Evolutionary conservation across 2,888 invertebrate species (phyloP).

Genomic region (Drosophila testacea): DNA sequence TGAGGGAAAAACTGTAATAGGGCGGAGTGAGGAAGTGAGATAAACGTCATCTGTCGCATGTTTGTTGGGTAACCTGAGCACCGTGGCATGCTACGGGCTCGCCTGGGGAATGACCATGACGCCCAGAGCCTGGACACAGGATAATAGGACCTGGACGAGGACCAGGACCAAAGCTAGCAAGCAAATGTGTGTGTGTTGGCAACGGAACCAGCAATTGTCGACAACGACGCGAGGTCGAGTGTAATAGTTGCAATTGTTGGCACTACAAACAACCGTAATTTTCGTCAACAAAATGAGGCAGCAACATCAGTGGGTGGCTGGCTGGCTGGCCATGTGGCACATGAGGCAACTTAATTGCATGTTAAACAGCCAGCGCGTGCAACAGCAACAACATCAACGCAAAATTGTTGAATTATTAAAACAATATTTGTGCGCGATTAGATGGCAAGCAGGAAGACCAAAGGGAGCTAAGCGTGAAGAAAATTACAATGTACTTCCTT

Average conservation of each 20-base stretch:
- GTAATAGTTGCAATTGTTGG: conserved; percentile 70
- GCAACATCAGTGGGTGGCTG: not conserved
- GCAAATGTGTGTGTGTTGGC: conserved; percentile 18
- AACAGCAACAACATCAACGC: conserved; percentile 9
- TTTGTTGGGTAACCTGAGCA: conserved; percentile 46
- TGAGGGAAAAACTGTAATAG: not conserved
- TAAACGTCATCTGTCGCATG: conserved; percentile 60
- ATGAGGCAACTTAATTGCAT: conserved; percentile 69
- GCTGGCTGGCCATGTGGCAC: conserved; percentile 6
- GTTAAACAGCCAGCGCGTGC: conserved; percentile 54
- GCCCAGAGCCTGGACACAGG: conserved; percentile 11
- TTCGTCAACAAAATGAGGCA: conserved; percentile 52
- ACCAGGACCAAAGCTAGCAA: not conserved
- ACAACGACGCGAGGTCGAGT: conserved; percentile 28
- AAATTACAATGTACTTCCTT: conserved; percentile 48
- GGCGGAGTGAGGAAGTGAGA: not conserved
- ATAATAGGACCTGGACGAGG: not conserved
- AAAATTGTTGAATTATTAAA: conserved; percentile 69
- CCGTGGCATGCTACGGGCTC: conserved; percentile 20
- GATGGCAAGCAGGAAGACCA: conserved; percentile 20
- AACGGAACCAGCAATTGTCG: conserved; percentile 55
- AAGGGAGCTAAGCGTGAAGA: conserved; percentile 24
- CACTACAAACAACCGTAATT: conserved; percentile 68
- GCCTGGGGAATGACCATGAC: conserved; percentile 27
- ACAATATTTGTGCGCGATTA: conserved; percentile 70